Base-by-base conservation (phyloP, 30 jellyfish, hydroid and myxozoan species). In the Clytia hemisphaerica region DNA sequence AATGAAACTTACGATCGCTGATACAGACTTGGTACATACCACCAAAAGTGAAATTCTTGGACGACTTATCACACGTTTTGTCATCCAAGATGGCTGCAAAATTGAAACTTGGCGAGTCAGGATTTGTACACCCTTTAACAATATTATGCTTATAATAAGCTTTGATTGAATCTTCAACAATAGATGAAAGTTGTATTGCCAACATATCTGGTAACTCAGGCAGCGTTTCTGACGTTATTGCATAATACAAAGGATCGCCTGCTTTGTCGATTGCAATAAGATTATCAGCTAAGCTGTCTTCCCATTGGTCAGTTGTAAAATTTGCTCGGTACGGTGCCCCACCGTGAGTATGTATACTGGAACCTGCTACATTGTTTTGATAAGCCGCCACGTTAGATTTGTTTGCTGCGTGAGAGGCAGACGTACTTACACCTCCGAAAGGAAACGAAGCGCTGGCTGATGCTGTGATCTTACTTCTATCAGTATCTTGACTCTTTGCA, bases 361-460 rank as follows among this genome's bases (percentile, higher is more conserved):
- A 70, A 64, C 22, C 37, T 1, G 93, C 72, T 44, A 32, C 62
- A 63, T 75, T 80, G 34, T 78, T 78, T 2, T 55, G 35, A 51
- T 70, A 80, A 55, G 63, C 76, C n/a, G 71, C 72, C 1, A 80
- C 26, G 63, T 70, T 58, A n/a, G 53, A 55, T 37, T 58, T 53
- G 51, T 37, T 45, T 37, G 63, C 64, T 6, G 81, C 16, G 47
- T 36, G 63, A 40, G 77, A 46, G 74, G 62, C 50, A 9, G 81
- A 59, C 21, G 79, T 81, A 19, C 72, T 32, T 24, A 80, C 66
- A 4, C 87, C 86, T 50, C 60, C 61, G 2, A 26, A 16, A 5
- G 58, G 35, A n/a, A n/a, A n/a, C 12, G 93, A 80, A n/a, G 83
- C 83, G 33, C 93, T 71, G 66, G 93, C 93, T 6, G 93, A 85